phyloP scores from a whole-genome alignment of 2,888 invertebrate species.

The Pterostichus niger region DNA sequence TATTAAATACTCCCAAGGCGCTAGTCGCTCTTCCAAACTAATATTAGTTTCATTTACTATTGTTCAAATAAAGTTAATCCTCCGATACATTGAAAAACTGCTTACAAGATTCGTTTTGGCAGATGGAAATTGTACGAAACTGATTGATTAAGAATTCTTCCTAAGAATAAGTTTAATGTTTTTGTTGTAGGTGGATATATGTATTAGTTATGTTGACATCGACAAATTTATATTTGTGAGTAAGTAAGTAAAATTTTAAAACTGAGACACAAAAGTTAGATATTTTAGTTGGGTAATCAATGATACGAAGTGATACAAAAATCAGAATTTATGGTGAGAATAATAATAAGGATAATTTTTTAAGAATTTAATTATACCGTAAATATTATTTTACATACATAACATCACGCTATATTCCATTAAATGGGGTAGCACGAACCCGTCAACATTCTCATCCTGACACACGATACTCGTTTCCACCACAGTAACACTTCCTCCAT shows the following conservation, averaged over 20 bases:
- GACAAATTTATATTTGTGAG: slow-evolving; percentile 24
- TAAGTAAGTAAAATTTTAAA: not conserved
- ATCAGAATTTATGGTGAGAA: not conserved
- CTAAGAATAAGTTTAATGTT: slow-evolving; percentile 36
- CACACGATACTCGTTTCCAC: no score
- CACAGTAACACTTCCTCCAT: no score
- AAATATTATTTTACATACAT: no score
- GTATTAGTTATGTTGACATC: slow-evolving; percentile 33
- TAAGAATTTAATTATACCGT: no score
- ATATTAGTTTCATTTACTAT: not conserved
- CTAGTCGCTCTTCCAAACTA: no score
- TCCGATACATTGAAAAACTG: slow-evolving; percentile 18
- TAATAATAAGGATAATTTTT: no score
- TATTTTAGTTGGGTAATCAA: not conserved
- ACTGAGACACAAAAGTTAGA: not conserved
- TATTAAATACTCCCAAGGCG: no score
- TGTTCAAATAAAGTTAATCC: not conserved
- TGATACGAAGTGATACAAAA: slow-evolving; percentile 8
- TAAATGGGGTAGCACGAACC: no score
- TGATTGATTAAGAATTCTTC: slow-evolving; percentile 9
- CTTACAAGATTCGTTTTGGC: slow-evolving; percentile 19
- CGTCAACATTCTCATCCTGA: no score
- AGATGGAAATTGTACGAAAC: slow-evolving; percentile 12
- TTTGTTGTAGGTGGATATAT: slow-evolving; percentile 30
- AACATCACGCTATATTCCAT: no score